Percentiles rank a stretch among this genome's conserved stretches.
These are phyloP conservation scores for Himantopus leucocephalus DNA, from an alignment of 2,113 vertebrate genomes.

Conservation along the genomic window DNA sequence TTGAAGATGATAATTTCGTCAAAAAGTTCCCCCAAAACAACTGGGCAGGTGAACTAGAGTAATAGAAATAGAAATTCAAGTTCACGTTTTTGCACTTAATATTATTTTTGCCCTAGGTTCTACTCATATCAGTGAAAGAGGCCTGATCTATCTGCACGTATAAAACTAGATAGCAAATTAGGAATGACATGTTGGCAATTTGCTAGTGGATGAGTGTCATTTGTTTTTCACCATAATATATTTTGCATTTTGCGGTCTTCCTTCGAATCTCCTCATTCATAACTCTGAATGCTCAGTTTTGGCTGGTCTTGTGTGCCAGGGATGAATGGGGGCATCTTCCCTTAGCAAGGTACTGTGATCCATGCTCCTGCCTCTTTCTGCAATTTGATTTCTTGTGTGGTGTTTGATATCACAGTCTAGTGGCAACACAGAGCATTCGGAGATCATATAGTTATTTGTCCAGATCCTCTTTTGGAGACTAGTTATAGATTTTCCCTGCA, in stretches of 20 bases:
- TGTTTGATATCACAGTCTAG: neutral
- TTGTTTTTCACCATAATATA: neutral
- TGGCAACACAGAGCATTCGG: neutral
- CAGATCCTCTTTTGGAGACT: neutral
- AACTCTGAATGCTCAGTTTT: neutral
- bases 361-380: neutral
- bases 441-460: neutral
- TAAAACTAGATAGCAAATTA: neutral
- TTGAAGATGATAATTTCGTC: neutral
- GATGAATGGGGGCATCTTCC: neutral
- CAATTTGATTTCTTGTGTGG: neutral
- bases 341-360: neutral
- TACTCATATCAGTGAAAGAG: neutral
- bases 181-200: neutral
- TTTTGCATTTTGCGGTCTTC: slow-evolving; percentile 11
- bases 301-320: neutral
- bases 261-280: neutral
- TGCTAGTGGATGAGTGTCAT: neutral
- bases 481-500: neutral
- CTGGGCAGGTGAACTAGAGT: neutral
- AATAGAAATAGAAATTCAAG: neutral
- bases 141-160: neutral
- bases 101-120: neutral
- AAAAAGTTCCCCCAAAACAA: neutral
- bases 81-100: neutral